Evolutionary conservation across 2,888 invertebrate genomes (phyloP).

Genomic region (Trichopoda pennipes): DNA sequence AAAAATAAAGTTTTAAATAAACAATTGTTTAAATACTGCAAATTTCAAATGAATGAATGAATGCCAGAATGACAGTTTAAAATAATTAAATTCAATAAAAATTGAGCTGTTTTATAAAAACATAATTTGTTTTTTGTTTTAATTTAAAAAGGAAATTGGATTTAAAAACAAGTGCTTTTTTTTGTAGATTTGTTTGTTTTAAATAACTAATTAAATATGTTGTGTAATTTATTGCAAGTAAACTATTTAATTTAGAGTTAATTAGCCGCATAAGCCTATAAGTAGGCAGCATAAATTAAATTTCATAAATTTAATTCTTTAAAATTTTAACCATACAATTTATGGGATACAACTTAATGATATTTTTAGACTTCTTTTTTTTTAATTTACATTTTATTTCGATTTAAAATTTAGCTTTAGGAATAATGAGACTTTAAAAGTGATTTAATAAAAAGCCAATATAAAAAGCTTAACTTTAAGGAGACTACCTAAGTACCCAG

Average conservation of each 20-base stretch:
- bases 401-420: no score
- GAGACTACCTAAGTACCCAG: no score
- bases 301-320: background rate
- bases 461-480: no score
- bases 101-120: background rate
- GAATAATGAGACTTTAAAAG: no score
- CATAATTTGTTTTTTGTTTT: background rate
- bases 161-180: background rate
- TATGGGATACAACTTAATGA: background rate
- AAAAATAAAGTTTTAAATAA: conserved; percentile 7
- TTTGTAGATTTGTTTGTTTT: background rate
- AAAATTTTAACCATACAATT: background rate
- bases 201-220: no score
- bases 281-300: conserved; percentile 19
- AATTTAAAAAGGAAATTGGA: no score
- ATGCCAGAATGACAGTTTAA: conserved; percentile 8
- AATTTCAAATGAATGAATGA: background rate
- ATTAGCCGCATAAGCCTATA: conserved; percentile 7
- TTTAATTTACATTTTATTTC: no score
- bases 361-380: no score
- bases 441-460: no score
- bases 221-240: background rate
- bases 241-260: background rate
- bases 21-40: conserved; percentile 29
- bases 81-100: conserved; percentile 41